These are phyloP conservation scores for Zoroaster sp. DNA, from an alignment of 53 echinoderm and acorn worm species.

Conservation along the genomic window DNA sequence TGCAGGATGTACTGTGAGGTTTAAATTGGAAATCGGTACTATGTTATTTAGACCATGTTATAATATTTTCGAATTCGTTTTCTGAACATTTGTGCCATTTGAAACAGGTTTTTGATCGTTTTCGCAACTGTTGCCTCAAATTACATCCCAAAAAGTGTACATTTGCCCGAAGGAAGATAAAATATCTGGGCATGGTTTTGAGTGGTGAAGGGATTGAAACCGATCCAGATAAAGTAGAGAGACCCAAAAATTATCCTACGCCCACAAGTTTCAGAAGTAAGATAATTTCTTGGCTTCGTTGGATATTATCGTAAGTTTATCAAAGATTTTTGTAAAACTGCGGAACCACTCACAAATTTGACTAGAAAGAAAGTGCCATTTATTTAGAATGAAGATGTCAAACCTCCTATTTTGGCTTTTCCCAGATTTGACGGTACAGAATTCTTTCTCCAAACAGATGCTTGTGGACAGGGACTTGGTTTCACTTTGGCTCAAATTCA, in stretches of 20 bases:
- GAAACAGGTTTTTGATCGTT: slow-evolving; percentile 12
- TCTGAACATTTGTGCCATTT: slow-evolving; percentile 7
- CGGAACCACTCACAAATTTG: neutral
- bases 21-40: slow-evolving; percentile 3
- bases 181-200: neutral
- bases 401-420: neutral
- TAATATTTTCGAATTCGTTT: neutral
- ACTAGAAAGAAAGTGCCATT: neutral
- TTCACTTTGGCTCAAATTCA: slow-evolving; percentile 8
- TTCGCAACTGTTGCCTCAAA: neutral
- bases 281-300: neutral
- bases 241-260: neutral
- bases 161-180: neutral
- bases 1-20: neutral
- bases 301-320: neutral
- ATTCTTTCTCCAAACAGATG: slow-evolving; percentile 19
- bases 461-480: neutral
- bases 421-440: neutral
- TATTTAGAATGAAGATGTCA: neutral
- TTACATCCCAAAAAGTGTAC: neutral
- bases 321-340: neutral
- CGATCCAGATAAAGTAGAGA: neutral
- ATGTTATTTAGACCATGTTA: slow-evolving; percentile 1
- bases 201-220: neutral
- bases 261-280: neutral